phyloP scores from a whole-genome alignment of 1,140 invertebrate genomes.

The Zaprionus tsacasi region DNA sequence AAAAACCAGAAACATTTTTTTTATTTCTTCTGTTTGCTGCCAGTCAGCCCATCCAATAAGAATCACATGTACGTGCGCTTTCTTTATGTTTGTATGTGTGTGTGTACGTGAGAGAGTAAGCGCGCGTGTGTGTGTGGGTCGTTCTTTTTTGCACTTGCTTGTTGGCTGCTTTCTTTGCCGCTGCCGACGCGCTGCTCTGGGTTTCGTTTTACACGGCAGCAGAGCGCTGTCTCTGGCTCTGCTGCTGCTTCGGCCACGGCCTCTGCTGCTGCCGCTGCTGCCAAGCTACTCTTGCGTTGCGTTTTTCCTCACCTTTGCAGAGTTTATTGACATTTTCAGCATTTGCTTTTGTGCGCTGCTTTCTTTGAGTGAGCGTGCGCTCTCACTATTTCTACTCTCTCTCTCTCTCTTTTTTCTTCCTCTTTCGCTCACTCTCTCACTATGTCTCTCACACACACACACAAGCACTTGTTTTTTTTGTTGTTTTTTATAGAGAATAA shows the following conservation, averaged over 20 bases:
- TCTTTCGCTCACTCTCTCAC: constrained; percentile 8
- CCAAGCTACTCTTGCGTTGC: constrained; percentile 69
- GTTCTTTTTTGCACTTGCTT: constrained; percentile 67
- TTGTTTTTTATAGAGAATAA: constrained; percentile 70
- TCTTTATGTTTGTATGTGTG: constrained; percentile 38
- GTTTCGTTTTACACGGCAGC: constrained; percentile 69
- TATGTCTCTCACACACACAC: constrained; percentile 5
- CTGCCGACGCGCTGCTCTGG: constrained; percentile 36
- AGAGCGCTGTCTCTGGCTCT: constrained; percentile 17
- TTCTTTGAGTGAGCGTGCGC: constrained; percentile 70
- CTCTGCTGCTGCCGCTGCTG: constrained; percentile 15
- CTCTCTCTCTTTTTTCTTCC: constrained; percentile 26
- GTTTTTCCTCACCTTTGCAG: constrained; percentile 82
- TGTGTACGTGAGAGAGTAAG: constrained; percentile 5
- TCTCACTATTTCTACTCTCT: constrained; percentile 48
- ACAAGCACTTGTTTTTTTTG: constrained; percentile 73
- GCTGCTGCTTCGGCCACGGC: constrained; percentile 19
- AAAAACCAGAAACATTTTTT: constrained; percentile 68
- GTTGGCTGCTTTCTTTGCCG: constrained; percentile 69
- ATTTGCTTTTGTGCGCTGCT: constrained; percentile 77
- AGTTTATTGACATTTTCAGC: constrained; percentile 82
- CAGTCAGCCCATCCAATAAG: constrained; percentile 59
- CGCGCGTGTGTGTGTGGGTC: constrained; percentile 18
- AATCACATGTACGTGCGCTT: constrained; percentile 57
- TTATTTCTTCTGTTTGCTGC: constrained; percentile 41